Conservation (phyloP, 1,140 invertebrate species). For the Ridgeia piscesae region DNA sequence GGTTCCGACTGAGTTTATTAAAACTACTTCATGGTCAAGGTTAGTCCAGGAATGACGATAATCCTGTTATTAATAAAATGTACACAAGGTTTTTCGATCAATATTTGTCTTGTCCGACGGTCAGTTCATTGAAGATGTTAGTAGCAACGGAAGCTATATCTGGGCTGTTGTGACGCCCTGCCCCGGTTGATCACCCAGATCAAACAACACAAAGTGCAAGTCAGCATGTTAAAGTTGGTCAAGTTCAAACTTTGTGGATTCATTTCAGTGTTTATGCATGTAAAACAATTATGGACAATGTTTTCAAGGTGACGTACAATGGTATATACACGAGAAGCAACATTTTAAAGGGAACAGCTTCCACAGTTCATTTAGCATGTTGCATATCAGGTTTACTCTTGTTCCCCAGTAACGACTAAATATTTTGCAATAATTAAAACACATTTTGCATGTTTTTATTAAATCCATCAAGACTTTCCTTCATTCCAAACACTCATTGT, state of each 20-base stretch:
- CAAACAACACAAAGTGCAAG: not conserved
- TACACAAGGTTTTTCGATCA: not conserved
- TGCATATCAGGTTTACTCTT: too few species aligned
- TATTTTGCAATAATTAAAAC: too few species aligned
- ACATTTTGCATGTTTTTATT: too few species aligned
- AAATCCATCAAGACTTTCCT: too few species aligned
- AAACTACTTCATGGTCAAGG: not conserved
- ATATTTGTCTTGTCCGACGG: not conserved
- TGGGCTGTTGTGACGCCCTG: not conserved
- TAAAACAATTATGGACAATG: not conserved
- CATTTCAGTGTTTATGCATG: not conserved
- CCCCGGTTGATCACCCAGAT: not conserved
- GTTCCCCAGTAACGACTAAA: too few species aligned
- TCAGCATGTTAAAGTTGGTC: not conserved
- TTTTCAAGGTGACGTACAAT: too few species aligned
- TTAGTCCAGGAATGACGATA: not conserved
- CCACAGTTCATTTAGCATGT: too few species aligned
- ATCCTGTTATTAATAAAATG: not conserved
- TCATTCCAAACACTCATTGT: too few species aligned
- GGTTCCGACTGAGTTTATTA: not conserved
- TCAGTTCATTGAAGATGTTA: not conserved
- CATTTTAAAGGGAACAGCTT: too few species aligned
- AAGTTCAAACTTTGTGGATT: not conserved
- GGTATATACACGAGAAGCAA: too few species aligned
- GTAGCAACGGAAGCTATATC: not conserved